Evolutionary conservation across 2,888 invertebrate genomes (phyloP).

Genomic region (Lithophane leautieri): DNA sequence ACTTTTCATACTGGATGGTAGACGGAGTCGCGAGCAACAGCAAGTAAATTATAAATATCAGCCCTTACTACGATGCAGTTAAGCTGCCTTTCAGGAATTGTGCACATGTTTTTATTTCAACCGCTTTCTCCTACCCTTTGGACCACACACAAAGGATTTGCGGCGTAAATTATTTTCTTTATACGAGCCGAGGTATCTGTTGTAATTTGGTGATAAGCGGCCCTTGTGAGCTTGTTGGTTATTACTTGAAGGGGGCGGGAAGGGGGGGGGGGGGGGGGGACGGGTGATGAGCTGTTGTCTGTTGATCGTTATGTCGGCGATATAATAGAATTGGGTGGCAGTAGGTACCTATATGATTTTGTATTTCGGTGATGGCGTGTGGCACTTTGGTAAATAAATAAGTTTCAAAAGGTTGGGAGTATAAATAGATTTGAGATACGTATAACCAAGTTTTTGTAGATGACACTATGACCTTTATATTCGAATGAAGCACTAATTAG

Average conservation of each 20-base stretch:
- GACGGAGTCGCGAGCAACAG: too few relatives aligned
- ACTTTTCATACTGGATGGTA: too few relatives aligned
- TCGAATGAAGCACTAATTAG: background rate
- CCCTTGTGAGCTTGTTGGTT: slow-evolving; percentile 70
- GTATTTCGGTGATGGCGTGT: slow-evolving; percentile 44
- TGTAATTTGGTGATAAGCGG: slow-evolving; percentile 84
- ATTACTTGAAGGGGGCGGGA: slow-evolving; percentile 35
- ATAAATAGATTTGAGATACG: background rate
- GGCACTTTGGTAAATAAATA: slow-evolving; percentile 30
- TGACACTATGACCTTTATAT: background rate
- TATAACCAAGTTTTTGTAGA: background rate
- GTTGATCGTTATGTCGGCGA: slow-evolving; percentile 41
- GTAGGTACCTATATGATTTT: slow-evolving; percentile 2
- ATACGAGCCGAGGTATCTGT: slow-evolving; percentile 82
- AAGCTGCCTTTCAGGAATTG: background rate
- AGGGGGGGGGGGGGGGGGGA: too few relatives aligned
- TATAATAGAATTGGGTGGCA: slow-evolving; percentile 39
- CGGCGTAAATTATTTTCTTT: slow-evolving; percentile 87
- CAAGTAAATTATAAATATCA: too few relatives aligned
- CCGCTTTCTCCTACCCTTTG: slow-evolving; percentile 9
- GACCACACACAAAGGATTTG: slow-evolving; percentile 73
- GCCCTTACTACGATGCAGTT: background rate
- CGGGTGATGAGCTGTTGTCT: slow-evolving; percentile 33
- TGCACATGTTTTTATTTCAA: background rate
- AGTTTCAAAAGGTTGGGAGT: slow-evolving; percentile 21